Evolutionary conservation across 37 sponge, comb jelly and placozoan species (phyloP), one percentile per base, ranked within the genome.

Genomic region (Petrosia ficiformis): DNA sequence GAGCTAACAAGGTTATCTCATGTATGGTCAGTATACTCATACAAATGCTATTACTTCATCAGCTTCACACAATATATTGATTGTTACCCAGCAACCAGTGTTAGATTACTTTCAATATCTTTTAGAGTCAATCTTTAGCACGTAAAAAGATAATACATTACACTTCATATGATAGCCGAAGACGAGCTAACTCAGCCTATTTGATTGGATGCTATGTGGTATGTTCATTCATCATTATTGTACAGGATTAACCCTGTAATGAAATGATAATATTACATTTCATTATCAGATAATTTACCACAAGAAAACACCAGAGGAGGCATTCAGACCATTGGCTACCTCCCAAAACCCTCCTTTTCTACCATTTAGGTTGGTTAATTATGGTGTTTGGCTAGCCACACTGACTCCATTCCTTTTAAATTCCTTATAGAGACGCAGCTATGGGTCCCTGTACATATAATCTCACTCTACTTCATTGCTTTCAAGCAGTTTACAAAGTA

Each of bases 361-460:
- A 11, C 65, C 89, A n/a, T 92, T 92, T n/a, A n/a, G n/a, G n/a
- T n/a, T n/a, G n/a, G n/a, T n/a, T n/a, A n/a, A n/a, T n/a, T n/a
- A n/a, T n/a, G n/a, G n/a, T n/a, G n/a, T n/a, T n/a, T n/a, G n/a
- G n/a, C n/a, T n/a, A n/a, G n/a, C n/a, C n/a, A n/a, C n/a, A n/a
- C n/a, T n/a, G n/a, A n/a, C n/a, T n/a, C n/a, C n/a, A n/a, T n/a
- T n/a, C n/a, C n/a, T n/a, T n/a, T n/a, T n/a, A n/a, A n/a, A n/a
- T n/a, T n/a, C n/a, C n/a, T n/a, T n/a, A n/a, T 67, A 91, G 96
- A 42, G 99, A 98, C 67, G 99, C 99, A 36, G 92, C 99, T 40
- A 75, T 77, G 39, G 91, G 91, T 19, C 73, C 83, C 33, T 89
- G 84, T 39, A 82, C 83, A 6, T 98, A 76, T 80, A 79, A 86